Evolutionary conservation across 2,113 vertebrate species (phyloP).

Genomic region (Phalacrocorax pelagicus): DNA sequence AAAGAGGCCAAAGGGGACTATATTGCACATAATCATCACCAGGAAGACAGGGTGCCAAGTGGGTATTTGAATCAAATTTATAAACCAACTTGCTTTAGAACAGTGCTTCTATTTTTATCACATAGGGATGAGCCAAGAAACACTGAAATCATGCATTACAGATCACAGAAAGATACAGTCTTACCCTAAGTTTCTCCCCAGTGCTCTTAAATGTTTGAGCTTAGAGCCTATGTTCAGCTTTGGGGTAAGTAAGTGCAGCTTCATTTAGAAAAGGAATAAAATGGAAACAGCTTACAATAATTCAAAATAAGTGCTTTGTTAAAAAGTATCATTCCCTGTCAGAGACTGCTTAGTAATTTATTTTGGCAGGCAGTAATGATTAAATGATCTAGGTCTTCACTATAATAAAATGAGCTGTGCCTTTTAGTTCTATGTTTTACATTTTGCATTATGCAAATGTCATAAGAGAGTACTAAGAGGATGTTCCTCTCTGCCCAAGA

Average conservation of each 20-base stretch:
- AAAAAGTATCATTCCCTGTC: neutral
- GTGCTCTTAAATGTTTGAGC: neutral
- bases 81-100: slow-evolving; percentile 23
- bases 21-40: slow-evolving; percentile 32
- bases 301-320: neutral
- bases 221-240: neutral
- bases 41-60: slow-evolving; percentile 53
- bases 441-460: neutral
- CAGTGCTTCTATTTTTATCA: slow-evolving; percentile 39
- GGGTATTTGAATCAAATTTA: slow-evolving; percentile 60
- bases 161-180: neutral
- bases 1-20: slow-evolving; percentile 49
- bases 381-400: neutral
- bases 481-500: neutral
- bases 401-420: neutral
- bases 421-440: neutral
- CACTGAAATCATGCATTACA: neutral
- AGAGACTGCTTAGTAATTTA: neutral
- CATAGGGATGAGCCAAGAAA: slow-evolving; percentile 10
- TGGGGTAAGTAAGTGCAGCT: neutral
- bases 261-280: slow-evolving; percentile 2
- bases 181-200: neutral
- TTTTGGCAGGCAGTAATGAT: slow-evolving; percentile 5
- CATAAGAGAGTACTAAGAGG: neutral
- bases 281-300: neutral